Percentiles rank a stretch among this genome's conserved stretches.
phyloP scores from a whole-genome alignment of 1,140 invertebrate species.

The Aphelinus certus region DNA sequence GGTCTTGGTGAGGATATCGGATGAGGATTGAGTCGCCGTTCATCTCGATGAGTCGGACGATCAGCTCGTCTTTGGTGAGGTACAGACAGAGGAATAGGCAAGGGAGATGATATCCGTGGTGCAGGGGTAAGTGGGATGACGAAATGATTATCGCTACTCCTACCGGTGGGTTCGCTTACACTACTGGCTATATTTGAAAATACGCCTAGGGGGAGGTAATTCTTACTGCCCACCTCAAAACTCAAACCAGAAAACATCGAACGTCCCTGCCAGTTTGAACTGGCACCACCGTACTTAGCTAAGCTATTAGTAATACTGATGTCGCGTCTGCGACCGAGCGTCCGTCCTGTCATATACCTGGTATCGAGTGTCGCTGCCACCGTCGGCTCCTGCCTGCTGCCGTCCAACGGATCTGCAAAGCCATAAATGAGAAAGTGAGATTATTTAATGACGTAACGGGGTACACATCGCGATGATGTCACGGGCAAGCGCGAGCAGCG shows the following conservation, averaged over 20 bases:
- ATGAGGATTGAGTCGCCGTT: too few species aligned
- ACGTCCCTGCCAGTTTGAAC: background rate
- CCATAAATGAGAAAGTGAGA: slow-evolving; percentile 27
- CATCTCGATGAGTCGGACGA: too few species aligned
- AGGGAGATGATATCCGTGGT: background rate
- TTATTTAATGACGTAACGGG: slow-evolving; percentile 35
- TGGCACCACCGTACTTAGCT: slow-evolving; percentile 27
- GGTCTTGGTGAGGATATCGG: background rate
- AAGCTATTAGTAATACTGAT: slow-evolving; percentile 36
- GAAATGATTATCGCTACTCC: too few species aligned
- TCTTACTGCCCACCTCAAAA: slow-evolving; percentile 5
- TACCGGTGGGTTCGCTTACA: too few species aligned
- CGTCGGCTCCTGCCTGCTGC: slow-evolving; percentile 1
- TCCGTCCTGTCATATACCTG: slow-evolving; percentile 55
- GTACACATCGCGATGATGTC: background rate
- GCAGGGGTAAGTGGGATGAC: too few species aligned
- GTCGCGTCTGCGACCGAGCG: slow-evolving; percentile 10
- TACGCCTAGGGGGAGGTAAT: slow-evolving; percentile 30
- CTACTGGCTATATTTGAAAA: background rate
- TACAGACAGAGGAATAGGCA: background rate
- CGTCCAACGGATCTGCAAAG: slow-evolving; percentile 38
- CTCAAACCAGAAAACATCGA: slow-evolving; percentile 3
- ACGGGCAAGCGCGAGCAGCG: too few species aligned
- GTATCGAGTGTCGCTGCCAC: slow-evolving; percentile 44
- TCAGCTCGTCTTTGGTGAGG: background rate